Evolutionary conservation across 2,113 vertebrate species (phyloP).

Genomic region (Chaenogobius annularis): DNA sequence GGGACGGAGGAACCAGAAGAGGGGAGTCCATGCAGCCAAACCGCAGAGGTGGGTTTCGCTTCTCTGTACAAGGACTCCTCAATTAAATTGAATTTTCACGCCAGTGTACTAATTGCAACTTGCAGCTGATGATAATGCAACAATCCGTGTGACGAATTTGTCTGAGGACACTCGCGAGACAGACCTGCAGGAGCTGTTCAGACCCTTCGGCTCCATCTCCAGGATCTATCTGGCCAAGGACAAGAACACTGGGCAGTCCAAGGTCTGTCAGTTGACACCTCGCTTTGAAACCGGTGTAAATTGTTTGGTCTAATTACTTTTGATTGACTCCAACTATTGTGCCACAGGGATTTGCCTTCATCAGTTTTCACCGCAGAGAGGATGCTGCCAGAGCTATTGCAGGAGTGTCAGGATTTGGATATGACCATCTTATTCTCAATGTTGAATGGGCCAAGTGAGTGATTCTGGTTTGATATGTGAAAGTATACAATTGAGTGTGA

Average conservation of each 20-base stretch:
- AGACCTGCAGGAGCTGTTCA: slow-evolving; percentile 95
- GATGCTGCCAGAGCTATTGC: slow-evolving; percentile 91
- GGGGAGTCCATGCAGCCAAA: slow-evolving; percentile 97
- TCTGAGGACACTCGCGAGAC: slow-evolving; percentile 97
- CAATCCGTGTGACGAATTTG: slow-evolving; percentile 96
- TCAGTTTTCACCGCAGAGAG: slow-evolving; percentile 95
- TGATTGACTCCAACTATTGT: not conserved
- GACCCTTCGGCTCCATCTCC: slow-evolving; percentile 96
- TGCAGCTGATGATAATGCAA: slow-evolving; percentile 93
- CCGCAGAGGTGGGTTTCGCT: slow-evolving; percentile 78
- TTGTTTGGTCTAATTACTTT: not conserved
- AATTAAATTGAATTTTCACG: not conserved
- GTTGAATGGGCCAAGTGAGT: slow-evolving; percentile 98
- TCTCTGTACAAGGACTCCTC: not conserved
- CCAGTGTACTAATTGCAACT: not conserved
- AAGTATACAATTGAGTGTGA: not conserved
- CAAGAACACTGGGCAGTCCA: slow-evolving; percentile 96
- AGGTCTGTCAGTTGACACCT: slow-evolving; percentile 70
- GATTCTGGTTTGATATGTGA: not conserved
- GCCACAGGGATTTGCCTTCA: slow-evolving; percentile 91
- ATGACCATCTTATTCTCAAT: slow-evolving; percentile 95
- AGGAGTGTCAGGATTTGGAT: slow-evolving; percentile 93
- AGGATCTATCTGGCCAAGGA: slow-evolving; percentile 97
- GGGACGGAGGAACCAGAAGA: slow-evolving; percentile 85
- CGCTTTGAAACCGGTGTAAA: not conserved